Evolutionary conservation across 1,140 invertebrate genomes (phyloP).

Genomic region (Vanessa atalanta): DNA sequence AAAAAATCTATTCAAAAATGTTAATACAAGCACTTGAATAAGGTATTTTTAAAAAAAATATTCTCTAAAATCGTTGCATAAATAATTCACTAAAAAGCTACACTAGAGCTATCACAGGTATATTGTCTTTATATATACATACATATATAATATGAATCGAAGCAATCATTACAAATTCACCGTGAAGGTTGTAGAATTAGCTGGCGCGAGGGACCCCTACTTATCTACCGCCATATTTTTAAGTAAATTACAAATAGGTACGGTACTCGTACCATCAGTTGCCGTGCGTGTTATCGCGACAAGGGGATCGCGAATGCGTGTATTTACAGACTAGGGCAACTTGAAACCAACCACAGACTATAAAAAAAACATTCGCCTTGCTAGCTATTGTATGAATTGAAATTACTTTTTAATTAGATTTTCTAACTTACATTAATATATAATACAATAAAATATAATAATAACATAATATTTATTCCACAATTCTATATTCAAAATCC

Average conservation of each 20-base stretch:
- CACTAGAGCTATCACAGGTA: neutral
- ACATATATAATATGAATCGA: conserved; percentile 24
- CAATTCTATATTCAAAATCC: too few relatives aligned
- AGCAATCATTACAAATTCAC: conserved; percentile 39
- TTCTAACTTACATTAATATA: too few relatives aligned
- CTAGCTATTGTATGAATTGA: too few relatives aligned
- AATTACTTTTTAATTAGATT: too few relatives aligned
- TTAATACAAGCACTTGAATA: too few relatives aligned
- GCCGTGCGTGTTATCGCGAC: conserved; percentile 73
- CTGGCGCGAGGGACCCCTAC: conserved; percentile 50
- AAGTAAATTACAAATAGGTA: conserved; percentile 79
- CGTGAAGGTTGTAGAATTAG: conserved; percentile 52
- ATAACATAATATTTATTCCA: too few relatives aligned
- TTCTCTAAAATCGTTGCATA: too few relatives aligned
- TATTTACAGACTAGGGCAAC: conserved; percentile 51
- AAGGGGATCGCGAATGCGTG: conserved; percentile 66
- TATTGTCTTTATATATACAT: neutral
- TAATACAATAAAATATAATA: too few relatives aligned
- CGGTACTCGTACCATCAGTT: conserved; percentile 63
- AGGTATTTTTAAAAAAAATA: too few relatives aligned
- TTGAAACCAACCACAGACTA: conserved; percentile 41
- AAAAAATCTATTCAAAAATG: too few relatives aligned
- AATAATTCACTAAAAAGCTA: neutral
- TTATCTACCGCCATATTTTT: conserved; percentile 77
- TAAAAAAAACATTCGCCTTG: too few relatives aligned